Evolutionary conservation across 2,888 invertebrate species (phyloP).

Genomic region (Diploptera punctata): DNA sequence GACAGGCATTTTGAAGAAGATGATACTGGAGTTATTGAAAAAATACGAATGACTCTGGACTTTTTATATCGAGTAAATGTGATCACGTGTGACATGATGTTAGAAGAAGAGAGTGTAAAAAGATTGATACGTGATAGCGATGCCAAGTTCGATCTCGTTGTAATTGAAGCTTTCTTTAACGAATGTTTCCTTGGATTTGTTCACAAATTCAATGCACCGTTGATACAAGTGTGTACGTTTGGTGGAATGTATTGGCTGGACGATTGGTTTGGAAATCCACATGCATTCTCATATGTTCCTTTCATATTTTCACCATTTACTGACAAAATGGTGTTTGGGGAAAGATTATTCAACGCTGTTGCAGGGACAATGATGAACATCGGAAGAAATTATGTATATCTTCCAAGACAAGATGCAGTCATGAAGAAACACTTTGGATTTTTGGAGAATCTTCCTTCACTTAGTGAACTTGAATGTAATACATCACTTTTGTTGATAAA

Average conservation of each 20-base stretch:
- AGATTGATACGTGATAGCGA: slow-evolving; percentile 44
- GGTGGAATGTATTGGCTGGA: slow-evolving; percentile 57
- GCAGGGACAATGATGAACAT: background rate
- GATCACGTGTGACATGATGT: background rate
- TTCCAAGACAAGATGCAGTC: slow-evolving; percentile 10
- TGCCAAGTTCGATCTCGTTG: slow-evolving; percentile 57
- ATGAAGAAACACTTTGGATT: slow-evolving; percentile 36
- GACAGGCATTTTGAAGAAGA: too few species aligned
- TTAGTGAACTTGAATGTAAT: slow-evolving; percentile 42
- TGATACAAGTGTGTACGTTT: slow-evolving; percentile 55
- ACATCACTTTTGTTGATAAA: slow-evolving; percentile 46
- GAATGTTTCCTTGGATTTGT: slow-evolving; percentile 59
- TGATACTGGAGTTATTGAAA: too few species aligned
- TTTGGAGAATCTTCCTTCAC: slow-evolving; percentile 36
- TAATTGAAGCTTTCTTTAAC: slow-evolving; percentile 59
- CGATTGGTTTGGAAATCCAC: slow-evolving; percentile 57
- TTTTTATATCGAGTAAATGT: too few species aligned
- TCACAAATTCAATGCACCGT: slow-evolving; percentile 56
- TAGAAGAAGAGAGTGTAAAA: slow-evolving; percentile 38
- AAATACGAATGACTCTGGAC: too few species aligned
- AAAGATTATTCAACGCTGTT: slow-evolving; percentile 60
- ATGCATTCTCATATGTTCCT: slow-evolving; percentile 59
- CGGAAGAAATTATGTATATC: background rate
- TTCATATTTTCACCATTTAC: slow-evolving; percentile 55
- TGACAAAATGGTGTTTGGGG: slow-evolving; percentile 59